Conservation (phyloP, 2,797 vertebrate genomes). For the Takifugu ocellatus region DNA sequence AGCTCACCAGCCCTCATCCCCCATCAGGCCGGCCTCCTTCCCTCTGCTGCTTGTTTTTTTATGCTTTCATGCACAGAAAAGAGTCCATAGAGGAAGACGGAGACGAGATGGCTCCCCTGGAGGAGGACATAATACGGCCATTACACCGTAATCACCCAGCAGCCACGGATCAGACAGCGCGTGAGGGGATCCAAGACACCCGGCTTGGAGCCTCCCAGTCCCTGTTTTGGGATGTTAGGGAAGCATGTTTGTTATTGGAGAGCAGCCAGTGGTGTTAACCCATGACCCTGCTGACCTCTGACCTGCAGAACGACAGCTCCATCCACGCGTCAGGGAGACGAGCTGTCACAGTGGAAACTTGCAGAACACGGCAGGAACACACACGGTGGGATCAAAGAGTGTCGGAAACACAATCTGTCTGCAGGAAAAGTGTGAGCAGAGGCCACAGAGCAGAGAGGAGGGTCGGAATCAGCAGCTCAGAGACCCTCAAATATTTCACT, state of each 20-base stretch:
- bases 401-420: conserved; percentile 44
- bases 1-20: conserved; percentile 22
- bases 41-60: conserved; percentile 25
- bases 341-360: conserved; percentile 59
- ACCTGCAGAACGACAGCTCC: conserved; percentile 55
- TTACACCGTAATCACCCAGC: too few relatives aligned
- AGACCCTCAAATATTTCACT: too few relatives aligned
- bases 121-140: neutral
- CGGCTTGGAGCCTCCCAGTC: conserved; percentile 1
- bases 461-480: too few relatives aligned
- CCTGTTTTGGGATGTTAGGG: conserved; percentile 37
- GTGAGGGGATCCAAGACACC: too few relatives aligned
- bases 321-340: conserved; percentile 69
- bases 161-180: too few relatives aligned
- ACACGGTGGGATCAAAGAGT: conserved; percentile 49
- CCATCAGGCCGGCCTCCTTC: conserved; percentile 26
- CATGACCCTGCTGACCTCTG: conserved; percentile 61
- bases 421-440: conserved; percentile 43
- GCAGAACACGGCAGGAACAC: conserved; percentile 23
- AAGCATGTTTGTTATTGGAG: conserved; percentile 65
- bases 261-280: conserved; percentile 68
- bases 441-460: neutral
- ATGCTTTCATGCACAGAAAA: conserved; percentile 10
- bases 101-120: conserved; percentile 9
- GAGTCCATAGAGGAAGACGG: neutral